phyloP scores from a whole-genome alignment of 2,113 vertebrate genomes.

The Prionailurus bengalensis region DNA sequence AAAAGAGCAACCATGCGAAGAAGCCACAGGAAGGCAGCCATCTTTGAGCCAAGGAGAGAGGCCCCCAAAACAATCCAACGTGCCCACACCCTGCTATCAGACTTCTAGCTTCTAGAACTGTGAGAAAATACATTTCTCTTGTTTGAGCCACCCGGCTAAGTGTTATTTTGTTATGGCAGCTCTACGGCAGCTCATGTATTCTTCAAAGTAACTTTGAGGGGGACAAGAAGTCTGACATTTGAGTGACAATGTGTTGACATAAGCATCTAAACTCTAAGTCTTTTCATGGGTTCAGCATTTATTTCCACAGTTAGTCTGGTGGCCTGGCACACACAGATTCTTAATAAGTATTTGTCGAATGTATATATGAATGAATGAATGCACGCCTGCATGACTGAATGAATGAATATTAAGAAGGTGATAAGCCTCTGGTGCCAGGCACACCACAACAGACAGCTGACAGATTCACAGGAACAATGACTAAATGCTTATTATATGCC shows the following conservation, averaged over 20 bases:
- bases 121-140: neutral
- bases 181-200: neutral
- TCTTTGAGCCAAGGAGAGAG: neutral
- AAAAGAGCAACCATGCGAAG: fast-evolving
- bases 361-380: neutral
- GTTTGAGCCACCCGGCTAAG: neutral
- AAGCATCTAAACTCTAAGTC: neutral
- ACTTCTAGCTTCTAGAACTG: neutral
- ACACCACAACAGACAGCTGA: neutral
- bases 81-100: neutral
- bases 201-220: neutral
- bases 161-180: neutral
- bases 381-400: neutral
- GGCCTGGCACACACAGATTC: neutral
- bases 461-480: constrained; percentile 12
- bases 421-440: neutral
- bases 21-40: neutral
- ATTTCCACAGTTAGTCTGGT: neutral
- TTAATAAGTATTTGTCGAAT: neutral
- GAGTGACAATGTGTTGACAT: neutral
- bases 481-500: constrained; percentile 48
- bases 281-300: neutral
- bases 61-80: neutral
- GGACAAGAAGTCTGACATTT: neutral
- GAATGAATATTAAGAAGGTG: constrained; percentile 13